These are phyloP conservation scores for Bombus consobrinus DNA, from an alignment of 1,140 invertebrate genomes.

Conservation along the genomic window DNA sequence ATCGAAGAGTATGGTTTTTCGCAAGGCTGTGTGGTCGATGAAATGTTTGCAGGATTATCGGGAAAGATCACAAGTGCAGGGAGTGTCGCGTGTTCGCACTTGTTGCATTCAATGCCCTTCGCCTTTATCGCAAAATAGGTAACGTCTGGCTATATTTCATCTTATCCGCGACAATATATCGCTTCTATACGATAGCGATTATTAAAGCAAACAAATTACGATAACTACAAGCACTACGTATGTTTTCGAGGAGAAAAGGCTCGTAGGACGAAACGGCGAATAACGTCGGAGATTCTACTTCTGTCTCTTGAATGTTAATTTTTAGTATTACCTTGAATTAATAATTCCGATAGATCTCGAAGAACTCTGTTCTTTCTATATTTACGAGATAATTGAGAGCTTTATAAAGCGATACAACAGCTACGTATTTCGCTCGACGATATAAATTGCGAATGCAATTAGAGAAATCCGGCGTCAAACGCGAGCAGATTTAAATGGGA, in stretches of 20 bases:
- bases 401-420: fast-evolving
- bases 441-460: too few relatives aligned
- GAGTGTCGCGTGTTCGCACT: conserved; percentile 3
- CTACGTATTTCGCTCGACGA: fast-evolving
- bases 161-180: neutral
- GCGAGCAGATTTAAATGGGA: neutral
- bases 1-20: too few relatives aligned
- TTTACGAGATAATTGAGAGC: fast-evolving
- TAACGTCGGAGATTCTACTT: too few relatives aligned
- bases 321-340: too few relatives aligned
- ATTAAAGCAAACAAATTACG: neutral
- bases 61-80: neutral
- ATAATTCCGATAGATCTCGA: fast-evolving
- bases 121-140: neutral
- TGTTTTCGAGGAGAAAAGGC: too few relatives aligned
- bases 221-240: too few relatives aligned
- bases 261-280: neutral
- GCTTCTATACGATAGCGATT: neutral
- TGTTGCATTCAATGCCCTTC: conserved; percentile 31
- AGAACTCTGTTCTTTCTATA: too few relatives aligned
- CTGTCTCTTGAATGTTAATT: fast-evolving
- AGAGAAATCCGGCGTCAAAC: neutral
- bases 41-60: neutral
- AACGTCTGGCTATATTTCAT: neutral
- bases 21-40: neutral